Evolutionary conservation across 2,888 invertebrate species (phyloP).

Genomic region (Conus canariensis): DNA sequence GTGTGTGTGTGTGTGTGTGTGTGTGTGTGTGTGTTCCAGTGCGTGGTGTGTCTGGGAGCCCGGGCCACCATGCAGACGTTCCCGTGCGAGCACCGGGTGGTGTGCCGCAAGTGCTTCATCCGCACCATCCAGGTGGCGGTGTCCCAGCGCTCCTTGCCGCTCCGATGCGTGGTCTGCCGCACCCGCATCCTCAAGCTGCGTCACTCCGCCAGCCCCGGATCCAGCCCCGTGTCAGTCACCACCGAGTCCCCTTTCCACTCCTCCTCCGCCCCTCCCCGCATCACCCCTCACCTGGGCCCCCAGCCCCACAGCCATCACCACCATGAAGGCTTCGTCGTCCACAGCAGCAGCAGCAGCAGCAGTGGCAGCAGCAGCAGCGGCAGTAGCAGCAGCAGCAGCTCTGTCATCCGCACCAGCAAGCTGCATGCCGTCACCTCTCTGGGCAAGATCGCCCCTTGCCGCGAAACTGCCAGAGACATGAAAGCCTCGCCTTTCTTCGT

Average conservation of each 20-base stretch:
- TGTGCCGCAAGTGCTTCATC: conserved; percentile 95
- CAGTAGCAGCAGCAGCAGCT: neutral
- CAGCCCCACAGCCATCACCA: neutral
- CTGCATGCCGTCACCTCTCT: neutral
- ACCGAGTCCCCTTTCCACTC: neutral
- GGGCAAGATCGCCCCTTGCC: neutral
- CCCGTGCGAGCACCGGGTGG: conserved; percentile 96
- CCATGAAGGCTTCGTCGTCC: neutral
- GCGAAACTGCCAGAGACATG: neutral
- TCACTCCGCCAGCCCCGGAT: conserved; percentile 51
- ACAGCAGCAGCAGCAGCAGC: conserved; percentile 2
- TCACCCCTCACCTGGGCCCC: neutral
- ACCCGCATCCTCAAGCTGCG: conserved; percentile 89
- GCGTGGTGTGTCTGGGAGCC: conserved; percentile 96
- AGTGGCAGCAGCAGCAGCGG: neutral
- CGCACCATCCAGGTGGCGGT: conserved; percentile 97
- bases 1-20: neutral
- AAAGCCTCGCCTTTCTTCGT: neutral
- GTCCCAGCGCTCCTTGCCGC: conserved; percentile 90
- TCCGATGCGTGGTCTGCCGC: conserved; percentile 96
- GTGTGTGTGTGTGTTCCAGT: conserved; percentile 81
- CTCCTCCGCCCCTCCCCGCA: neutral
- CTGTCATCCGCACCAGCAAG: neutral
- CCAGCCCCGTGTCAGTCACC: neutral
- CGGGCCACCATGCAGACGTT: conserved; percentile 98